phyloP scores from a whole-genome alignment of 92 coral and sea anemone species.

The Parazoanthus darwini region DNA sequence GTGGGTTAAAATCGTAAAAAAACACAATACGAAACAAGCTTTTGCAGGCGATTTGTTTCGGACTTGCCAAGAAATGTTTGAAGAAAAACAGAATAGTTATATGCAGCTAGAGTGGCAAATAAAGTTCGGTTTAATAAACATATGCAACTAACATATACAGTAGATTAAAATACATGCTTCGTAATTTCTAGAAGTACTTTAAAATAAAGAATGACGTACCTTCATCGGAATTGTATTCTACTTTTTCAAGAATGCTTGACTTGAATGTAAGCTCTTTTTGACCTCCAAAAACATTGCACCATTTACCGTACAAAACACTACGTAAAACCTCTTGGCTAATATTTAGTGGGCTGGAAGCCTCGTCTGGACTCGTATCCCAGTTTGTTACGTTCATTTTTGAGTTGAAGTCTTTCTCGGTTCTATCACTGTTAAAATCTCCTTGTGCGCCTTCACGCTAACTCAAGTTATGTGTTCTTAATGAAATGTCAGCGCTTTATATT shows the following conservation, averaged over 20 bases:
- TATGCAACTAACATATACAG: constrained; percentile 5
- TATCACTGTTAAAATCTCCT: constrained; percentile 39
- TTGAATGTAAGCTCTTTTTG: constrained; percentile 96
- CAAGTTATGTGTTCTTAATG: constrained; percentile 75
- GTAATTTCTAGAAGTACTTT: neutral
- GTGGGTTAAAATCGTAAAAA: constrained; percentile 15
- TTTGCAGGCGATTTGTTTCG: neutral
- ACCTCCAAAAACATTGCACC: constrained; percentile 99
- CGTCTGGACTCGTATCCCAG: constrained; percentile 43
- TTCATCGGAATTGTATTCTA: constrained; percentile 93
- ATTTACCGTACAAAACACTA: constrained; percentile 96
- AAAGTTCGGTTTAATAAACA: constrained; percentile 6
- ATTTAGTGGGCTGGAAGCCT: constrained; percentile 69
- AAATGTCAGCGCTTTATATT: constrained; percentile 72
- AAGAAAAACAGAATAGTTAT: constrained; percentile 22
- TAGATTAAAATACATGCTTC: neutral
- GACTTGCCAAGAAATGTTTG: neutral
- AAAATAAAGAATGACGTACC: constrained; percentile 56
- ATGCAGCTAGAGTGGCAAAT: constrained; percentile 13
- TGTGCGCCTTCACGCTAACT: constrained; percentile 66
- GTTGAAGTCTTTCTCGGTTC: constrained; percentile 27
- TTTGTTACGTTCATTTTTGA: constrained; percentile 25
- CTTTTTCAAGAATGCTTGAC: constrained; percentile 84
- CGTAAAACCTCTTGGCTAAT: constrained; percentile 96
- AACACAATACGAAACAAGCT: neutral